These are phyloP conservation scores for Timema podura DNA, from an alignment of 2,888 invertebrate genomes.

Conservation along the genomic window DNA sequence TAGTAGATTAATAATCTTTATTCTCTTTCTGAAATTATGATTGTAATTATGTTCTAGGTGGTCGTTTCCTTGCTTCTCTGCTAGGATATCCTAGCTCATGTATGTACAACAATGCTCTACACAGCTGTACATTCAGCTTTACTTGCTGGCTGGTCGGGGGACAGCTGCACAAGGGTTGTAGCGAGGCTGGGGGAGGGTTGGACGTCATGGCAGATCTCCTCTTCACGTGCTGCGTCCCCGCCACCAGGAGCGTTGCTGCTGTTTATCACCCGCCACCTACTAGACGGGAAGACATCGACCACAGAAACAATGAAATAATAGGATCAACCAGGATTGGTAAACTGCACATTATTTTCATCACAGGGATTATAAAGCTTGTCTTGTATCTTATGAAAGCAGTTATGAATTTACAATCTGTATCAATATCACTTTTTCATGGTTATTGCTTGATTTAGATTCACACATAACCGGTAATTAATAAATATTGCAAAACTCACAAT, in stretches of 20 bases:
- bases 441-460: too few relatives aligned
- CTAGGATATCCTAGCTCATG: constrained; percentile 58
- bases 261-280: constrained; percentile 6
- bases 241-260: constrained; percentile 30
- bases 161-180: constrained; percentile 60
- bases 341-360: too few relatives aligned
- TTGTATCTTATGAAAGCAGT: too few relatives aligned
- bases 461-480: too few relatives aligned
- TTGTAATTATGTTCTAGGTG: constrained; percentile 7
- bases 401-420: too few relatives aligned
- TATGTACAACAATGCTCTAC: constrained; percentile 53
- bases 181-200: constrained; percentile 44
- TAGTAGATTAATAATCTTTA: too few relatives aligned
- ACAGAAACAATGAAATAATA: constrained; percentile 29
- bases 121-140: constrained; percentile 65
- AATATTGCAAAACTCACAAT: too few relatives aligned
- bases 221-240: constrained; percentile 64
- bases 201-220: constrained; percentile 55
- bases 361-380: too few relatives aligned
- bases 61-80: constrained; percentile 40
- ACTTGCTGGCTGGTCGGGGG: constrained; percentile 75
- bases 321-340: neutral
- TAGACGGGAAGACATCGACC: constrained; percentile 29
- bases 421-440: too few relatives aligned
- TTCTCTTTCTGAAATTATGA: too few relatives aligned